A percentile compares a stretch with the other conserved stretches of the same genome.
Conservation (phyloP, 2,888 invertebrate genomes). For the Artemia sp. region DNA sequence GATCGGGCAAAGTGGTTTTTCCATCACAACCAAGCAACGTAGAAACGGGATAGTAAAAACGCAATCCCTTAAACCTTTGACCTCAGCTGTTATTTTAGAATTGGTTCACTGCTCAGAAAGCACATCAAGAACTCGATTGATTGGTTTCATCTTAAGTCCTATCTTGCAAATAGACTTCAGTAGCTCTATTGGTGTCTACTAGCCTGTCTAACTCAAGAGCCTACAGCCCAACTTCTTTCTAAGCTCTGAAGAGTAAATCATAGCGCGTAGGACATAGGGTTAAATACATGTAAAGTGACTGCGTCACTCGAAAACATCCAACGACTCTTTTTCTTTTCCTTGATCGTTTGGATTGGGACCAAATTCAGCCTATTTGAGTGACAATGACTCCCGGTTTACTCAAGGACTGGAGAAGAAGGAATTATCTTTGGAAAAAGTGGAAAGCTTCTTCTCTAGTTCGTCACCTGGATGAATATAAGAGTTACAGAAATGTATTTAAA, state of each 20-base stretch:
- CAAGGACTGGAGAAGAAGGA: no score
- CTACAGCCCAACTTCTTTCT: not conserved
- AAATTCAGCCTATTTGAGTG: slow-evolving; percentile 21
- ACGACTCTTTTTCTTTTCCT: slow-evolving; percentile 7
- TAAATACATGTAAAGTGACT: slow-evolving; percentile 19
- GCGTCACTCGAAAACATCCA: slow-evolving; percentile 16
- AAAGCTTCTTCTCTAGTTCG: no score
- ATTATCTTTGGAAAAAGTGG: no score
- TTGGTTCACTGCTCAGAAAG: slow-evolving; percentile 13
- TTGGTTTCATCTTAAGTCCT: not conserved
- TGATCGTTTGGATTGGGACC: slow-evolving; percentile 18
- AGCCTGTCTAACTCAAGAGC: slow-evolving; percentile 14
- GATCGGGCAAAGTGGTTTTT: no score
- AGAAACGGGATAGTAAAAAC: no score
- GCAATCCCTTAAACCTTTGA: not conserved
- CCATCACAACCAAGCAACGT: no score
- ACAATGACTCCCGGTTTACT: slow-evolving; percentile 16
- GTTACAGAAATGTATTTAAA: no score
- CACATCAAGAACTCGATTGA: not conserved
- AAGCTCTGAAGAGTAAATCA: not conserved
- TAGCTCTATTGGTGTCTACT: not conserved
- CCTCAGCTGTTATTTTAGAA: not conserved
- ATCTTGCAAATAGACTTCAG: not conserved
- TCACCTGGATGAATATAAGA: no score
- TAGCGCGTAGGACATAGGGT: slow-evolving; percentile 11